Percentiles rank a stretch among this genome's conserved stretches.
Evolutionary conservation across 2,113 vertebrate species (phyloP).

Genomic region (Athene noctua): DNA sequence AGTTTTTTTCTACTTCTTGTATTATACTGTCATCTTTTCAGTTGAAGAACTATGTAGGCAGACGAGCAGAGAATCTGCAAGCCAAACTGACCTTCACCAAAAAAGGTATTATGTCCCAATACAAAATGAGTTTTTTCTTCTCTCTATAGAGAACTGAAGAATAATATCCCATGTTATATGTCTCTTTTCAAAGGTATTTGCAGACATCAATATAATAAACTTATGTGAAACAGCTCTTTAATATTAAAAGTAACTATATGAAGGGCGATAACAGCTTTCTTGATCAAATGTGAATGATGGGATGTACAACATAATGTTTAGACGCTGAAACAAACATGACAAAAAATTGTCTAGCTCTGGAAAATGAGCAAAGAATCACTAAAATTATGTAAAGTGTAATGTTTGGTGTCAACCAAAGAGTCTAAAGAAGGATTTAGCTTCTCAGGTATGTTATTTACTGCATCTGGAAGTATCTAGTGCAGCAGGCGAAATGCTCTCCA

Average conservation of each 20-base stretch:
- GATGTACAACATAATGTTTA: background rate
- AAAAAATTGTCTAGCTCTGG: background rate
- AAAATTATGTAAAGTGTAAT: background rate
- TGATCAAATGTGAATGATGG: background rate
- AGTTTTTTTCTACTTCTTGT: background rate
- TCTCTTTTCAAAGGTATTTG: background rate
- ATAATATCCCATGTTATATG: background rate
- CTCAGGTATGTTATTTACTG: background rate
- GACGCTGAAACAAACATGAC: background rate
- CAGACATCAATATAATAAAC: background rate
- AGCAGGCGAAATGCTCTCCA: background rate
- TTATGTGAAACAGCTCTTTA: background rate
- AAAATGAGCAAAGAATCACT: background rate
- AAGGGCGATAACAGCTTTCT: background rate
- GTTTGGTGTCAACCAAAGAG: background rate
- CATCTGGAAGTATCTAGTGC: background rate
- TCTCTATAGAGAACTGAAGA: background rate
- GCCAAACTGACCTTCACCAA: background rate
- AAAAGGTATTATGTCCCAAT: background rate
- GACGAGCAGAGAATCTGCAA: background rate
- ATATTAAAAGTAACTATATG: background rate
- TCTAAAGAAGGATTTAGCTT: background rate
- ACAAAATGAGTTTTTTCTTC: background rate
- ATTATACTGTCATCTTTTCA: background rate
- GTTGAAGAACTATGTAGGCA: background rate